Conservation (phyloP, 2,113 vertebrate species). For the Platycercus adscitus region DNA sequence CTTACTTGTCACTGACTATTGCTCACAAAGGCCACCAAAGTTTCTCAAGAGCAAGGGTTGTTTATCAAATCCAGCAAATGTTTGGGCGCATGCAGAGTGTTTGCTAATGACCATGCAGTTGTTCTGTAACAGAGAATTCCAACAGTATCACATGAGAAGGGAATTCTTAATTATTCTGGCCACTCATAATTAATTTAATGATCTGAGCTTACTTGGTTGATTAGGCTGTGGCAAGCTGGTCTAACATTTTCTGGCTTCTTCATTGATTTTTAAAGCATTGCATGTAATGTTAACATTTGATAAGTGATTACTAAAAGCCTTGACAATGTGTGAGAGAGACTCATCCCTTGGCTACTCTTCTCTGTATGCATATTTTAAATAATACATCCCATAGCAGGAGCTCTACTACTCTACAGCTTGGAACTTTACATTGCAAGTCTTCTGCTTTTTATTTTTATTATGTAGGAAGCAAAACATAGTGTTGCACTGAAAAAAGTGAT, state of each 20-base stretch:
- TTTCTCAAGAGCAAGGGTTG: background rate
- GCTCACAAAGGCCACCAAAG: background rate
- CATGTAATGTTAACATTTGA: background rate
- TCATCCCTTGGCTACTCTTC: background rate
- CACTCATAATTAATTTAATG: slow-evolving; percentile 35
- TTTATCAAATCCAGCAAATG: slow-evolving; percentile 16
- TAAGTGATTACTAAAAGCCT: background rate
- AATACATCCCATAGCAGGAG: background rate
- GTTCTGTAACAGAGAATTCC: slow-evolving; percentile 12
- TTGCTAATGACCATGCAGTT: slow-evolving; percentile 6
- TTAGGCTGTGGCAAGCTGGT: background rate
- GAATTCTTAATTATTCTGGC: slow-evolving; percentile 16
- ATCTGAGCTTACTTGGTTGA: slow-evolving; percentile 11
- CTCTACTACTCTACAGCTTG: background rate
- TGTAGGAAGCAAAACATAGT: background rate
- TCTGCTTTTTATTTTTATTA: background rate
- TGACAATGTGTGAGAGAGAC: background rate
- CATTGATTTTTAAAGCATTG: background rate
- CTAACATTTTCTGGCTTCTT: background rate
- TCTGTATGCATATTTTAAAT: background rate
- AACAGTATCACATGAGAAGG: background rate
- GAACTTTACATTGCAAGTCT: background rate
- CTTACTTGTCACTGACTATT: background rate
- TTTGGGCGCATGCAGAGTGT: background rate
- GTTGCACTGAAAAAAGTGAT: background rate